Percentiles rank a stretch among this genome's conserved stretches.
Evolutionary conservation across 92 coral and sea anemone species (phyloP).

Genomic region (Phenganax marumi): DNA sequence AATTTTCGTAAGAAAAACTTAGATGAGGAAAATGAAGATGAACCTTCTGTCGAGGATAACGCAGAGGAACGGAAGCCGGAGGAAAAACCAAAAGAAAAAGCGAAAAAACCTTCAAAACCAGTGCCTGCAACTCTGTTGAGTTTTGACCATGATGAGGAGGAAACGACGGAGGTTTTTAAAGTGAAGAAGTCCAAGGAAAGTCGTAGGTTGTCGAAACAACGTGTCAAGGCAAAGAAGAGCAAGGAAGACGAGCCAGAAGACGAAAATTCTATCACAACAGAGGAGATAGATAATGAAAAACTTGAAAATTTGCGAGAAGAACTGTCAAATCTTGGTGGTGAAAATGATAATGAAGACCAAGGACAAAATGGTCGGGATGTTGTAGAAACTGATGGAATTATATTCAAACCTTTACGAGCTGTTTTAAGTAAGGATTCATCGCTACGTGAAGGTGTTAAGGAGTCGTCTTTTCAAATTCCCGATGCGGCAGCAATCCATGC

Average conservation of each 20-base stretch:
- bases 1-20: conserved; percentile 84
- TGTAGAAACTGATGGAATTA: conserved; percentile 40
- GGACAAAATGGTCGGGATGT: conserved; percentile 28
- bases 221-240: conserved; percentile 66
- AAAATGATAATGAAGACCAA: conserved; percentile 67
- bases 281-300: conserved; percentile 53
- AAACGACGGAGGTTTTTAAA: conserved; percentile 73
- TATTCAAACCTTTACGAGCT: conserved; percentile 38
- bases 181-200: conserved; percentile 95
- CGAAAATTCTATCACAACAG: not conserved
- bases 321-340: conserved; percentile 71
- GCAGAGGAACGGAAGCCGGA: conserved; percentile 15
- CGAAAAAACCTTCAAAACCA: conserved; percentile 58
- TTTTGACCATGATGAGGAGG: conserved; percentile 70
- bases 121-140: conserved; percentile 80
- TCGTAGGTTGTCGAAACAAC: conserved; percentile 79
- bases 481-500: conserved; percentile 99
- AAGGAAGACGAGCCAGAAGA: conserved; percentile 49
- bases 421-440: not conserved
- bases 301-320: conserved; percentile 90
- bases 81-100: conserved; percentile 46
- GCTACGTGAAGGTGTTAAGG: not conserved
- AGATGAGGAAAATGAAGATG: conserved; percentile 69
- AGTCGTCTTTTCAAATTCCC: conserved; percentile 67
- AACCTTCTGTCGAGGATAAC: conserved; percentile 12